phyloP scores from a whole-genome alignment of 1,140 invertebrate genomes.

The Sitobion miscanthi region DNA sequence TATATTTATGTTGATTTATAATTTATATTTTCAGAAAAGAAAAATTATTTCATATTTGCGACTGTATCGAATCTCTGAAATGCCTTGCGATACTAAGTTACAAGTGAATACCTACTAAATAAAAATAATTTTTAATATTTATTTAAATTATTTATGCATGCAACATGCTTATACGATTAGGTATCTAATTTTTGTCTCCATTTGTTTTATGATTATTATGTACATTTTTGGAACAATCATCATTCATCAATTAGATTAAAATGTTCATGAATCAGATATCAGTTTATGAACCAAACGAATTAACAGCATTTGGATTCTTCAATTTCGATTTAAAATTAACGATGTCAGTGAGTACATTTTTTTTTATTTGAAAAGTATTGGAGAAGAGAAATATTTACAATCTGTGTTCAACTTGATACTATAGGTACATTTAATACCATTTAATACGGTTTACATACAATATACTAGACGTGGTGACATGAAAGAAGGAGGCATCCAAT shows the following conservation, averaged over 20 bases:
- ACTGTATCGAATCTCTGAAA: not conserved
- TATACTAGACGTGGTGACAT: too few relatives aligned
- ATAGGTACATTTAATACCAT: too few relatives aligned
- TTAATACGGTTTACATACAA: too few relatives aligned
- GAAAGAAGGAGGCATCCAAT: too few relatives aligned
- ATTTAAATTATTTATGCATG: not conserved
- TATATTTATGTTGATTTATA: too few relatives aligned
- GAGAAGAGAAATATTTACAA: too few relatives aligned
- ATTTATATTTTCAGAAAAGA: not conserved
- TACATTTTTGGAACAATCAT: not conserved
- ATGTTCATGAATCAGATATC: not conserved
- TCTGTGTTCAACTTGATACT: too few relatives aligned
- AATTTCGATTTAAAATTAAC: not conserved
- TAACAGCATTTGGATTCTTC: not conserved
- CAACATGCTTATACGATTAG: not conserved
- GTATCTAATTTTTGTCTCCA: not conserved
- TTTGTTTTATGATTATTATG: not conserved
- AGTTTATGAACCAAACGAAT: not conserved
- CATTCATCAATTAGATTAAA: not conserved
- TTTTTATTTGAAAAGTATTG: too few relatives aligned
- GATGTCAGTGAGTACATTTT: not conserved
- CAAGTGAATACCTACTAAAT: not conserved
- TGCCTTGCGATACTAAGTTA: not conserved
- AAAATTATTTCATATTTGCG: not conserved
- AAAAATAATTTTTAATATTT: not conserved